Base-by-base conservation (phyloP, 1,140 invertebrate genomes). In the Ctenoplectra terminalis region DNA sequence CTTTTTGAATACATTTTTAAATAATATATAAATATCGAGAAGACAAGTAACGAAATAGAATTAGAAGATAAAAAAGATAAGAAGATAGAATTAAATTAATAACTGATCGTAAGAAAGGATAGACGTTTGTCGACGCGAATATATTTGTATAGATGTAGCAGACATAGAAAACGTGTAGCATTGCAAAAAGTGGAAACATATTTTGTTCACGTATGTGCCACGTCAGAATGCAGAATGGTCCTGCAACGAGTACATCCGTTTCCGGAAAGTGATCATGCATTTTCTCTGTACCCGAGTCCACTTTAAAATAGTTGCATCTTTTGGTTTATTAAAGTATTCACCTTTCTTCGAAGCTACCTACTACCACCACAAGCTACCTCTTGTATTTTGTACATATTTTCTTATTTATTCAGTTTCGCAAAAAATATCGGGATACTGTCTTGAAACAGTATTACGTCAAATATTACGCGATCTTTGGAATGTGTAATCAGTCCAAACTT, bases 241-340 rank as follows among this genome's bases (percentile, higher is more conserved):
- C 34, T 54, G 48, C 50, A 66, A 64, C 74, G 74, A 56, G 63
- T 31, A 61, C 37, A 76, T 76, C 74, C 74, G 74, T 67, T 76
- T 67, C 63, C 74, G 60, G 74, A 56, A 64, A 43, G 50, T 56
- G 61, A 67, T 67, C 50, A 26, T 56, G 74, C 63, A 76, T 66
- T 76, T 63, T 74, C 63, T 2, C 37, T 40, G 63, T 31, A 29
- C 46, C 5, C 17, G 23, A 23, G 73, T 56, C 60, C 61, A 66
- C 34, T 58, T 8, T 11, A 23, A 56, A 56, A 67, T n/a, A 66
- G 31, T 26, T 66, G 13, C n/a, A 76, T 46, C n/a, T 4, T 54
- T 43, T 43, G 60, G 15, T 54, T 54, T 75, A 75, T 75, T 63
- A 54, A 64, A 64, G 31, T 54, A 46, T 58, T 43, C 26, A 20